Percentiles rank a stretch among this genome's conserved stretches.
phyloP scores from a whole-genome alignment of 35 echinoderm and acorn worm species.

The Ptychodera flava region DNA sequence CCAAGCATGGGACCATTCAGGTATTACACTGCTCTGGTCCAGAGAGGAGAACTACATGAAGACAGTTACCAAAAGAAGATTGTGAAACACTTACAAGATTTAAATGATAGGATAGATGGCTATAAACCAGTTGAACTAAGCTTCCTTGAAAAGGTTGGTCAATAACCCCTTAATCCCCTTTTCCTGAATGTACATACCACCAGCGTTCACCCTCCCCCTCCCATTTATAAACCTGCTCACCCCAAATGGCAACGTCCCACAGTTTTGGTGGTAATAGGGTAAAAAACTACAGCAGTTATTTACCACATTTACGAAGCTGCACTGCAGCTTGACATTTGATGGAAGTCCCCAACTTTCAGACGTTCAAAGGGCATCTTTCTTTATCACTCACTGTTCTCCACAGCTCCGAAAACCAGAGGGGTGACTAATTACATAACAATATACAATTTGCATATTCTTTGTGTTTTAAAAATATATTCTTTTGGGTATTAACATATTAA shows the following conservation, averaged over 20 bases:
- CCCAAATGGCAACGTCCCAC: background rate
- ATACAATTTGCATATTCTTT: too few species aligned
- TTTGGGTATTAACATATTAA: too few species aligned
- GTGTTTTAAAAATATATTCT: too few species aligned
- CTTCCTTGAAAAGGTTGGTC: constrained; percentile 61
- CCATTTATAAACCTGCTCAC: background rate
- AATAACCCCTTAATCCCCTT: background rate
- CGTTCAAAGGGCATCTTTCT: too few species aligned
- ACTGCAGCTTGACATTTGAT: too few species aligned
- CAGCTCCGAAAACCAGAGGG: too few species aligned
- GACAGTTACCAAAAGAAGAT: constrained; percentile 58
- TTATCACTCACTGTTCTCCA: too few species aligned
- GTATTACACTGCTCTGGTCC: constrained; percentile 40
- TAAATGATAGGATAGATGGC: constrained; percentile 56
- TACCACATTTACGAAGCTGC: background rate
- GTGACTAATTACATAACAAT: too few species aligned
- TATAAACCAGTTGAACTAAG: constrained; percentile 57
- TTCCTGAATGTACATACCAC: background rate
- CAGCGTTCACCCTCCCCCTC: background rate
- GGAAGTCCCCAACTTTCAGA: too few species aligned
- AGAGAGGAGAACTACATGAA: constrained; percentile 37
- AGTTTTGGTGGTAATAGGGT: background rate
- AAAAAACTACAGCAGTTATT: background rate
- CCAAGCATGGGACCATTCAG: constrained; percentile 14
- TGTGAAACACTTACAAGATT: constrained; percentile 48